Conservation (phyloP, 2,888 invertebrate species). For the Zeuzera pyrina region DNA sequence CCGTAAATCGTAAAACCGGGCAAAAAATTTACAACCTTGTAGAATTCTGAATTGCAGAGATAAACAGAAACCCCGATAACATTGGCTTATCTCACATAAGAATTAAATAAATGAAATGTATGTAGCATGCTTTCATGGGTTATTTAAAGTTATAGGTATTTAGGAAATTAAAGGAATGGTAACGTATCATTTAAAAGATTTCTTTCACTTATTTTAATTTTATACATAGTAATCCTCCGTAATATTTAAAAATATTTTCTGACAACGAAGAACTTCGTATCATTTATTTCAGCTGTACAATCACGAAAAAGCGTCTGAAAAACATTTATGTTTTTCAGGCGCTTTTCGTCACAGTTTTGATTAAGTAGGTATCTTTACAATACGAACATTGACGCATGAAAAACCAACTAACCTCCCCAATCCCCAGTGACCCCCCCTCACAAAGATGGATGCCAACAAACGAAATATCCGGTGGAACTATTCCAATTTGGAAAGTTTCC, state of each 20-base stretch:
- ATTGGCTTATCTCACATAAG: conserved; percentile 28
- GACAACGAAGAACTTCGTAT: no score
- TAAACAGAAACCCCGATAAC: conserved; percentile 38
- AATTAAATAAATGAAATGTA: no score
- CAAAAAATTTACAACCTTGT: conserved; percentile 53
- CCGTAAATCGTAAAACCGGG: conserved; percentile 51
- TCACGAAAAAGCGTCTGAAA: no score
- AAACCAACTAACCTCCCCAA: conserved; percentile 30
- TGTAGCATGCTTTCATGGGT: no score
- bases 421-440: conserved; percentile 32
- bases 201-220: no score
- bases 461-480: conserved; percentile 55
- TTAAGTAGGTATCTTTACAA: conserved; percentile 44
- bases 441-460: conserved; percentile 53
- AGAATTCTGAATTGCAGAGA: conserved; percentile 39
- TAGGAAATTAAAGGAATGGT: no score
- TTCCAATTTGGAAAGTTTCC: conserved; percentile 66
- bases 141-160: no score
- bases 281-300: no score
- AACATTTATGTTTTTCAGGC: no score
- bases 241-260: no score
- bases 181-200: no score
- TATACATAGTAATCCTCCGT: no score
- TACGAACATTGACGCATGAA: conserved; percentile 42
- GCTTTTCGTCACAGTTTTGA: conserved; percentile 29